Conservation (phyloP, 2,888 invertebrate species). For the Unio delphinus region DNA sequence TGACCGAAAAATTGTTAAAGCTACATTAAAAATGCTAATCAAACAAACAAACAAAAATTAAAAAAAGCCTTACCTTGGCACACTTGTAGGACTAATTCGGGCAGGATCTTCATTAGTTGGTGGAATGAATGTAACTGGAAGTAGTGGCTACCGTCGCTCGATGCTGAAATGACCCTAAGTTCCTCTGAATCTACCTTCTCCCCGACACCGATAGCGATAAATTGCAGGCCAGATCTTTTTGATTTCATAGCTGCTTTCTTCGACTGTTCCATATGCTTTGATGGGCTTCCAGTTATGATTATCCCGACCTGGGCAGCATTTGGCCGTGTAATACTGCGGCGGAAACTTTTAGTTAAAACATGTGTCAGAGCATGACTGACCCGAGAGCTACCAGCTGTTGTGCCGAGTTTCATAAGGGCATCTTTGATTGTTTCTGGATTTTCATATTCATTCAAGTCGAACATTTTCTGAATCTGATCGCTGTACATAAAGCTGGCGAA, state of each 20-base stretch:
- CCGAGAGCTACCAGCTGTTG: slow-evolving; percentile 41
- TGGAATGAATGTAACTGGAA: slow-evolving; percentile 46
- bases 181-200: slow-evolving; percentile 45
- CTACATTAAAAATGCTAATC: too few relatives aligned
- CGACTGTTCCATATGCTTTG: slow-evolving; percentile 36
- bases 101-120: slow-evolving; percentile 45
- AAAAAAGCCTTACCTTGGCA: slow-evolving; percentile 46
- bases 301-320: slow-evolving; percentile 55
- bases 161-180: slow-evolving; percentile 39
- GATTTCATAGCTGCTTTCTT: slow-evolving; percentile 52
- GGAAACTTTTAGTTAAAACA: slow-evolving; percentile 53
- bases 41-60: too few relatives aligned
- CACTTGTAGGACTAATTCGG: slow-evolving; percentile 50
- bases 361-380: slow-evolving; percentile 43
- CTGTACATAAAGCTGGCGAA: slow-evolving; percentile 57
- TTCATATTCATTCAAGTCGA: slow-evolving; percentile 43
- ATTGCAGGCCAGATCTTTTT: slow-evolving; percentile 47
- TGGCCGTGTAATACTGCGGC: slow-evolving; percentile 39
- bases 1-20: too few relatives aligned
- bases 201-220: slow-evolving; percentile 59
- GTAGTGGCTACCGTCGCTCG: slow-evolving; percentile 26
- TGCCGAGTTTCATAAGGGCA: slow-evolving; percentile 41
- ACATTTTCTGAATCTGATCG: slow-evolving; percentile 47
- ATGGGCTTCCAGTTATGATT: slow-evolving; percentile 52
- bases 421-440: slow-evolving; percentile 36